phyloP scores from a whole-genome alignment of 2,888 invertebrate species.

The Ptychoptera contaminata region DNA sequence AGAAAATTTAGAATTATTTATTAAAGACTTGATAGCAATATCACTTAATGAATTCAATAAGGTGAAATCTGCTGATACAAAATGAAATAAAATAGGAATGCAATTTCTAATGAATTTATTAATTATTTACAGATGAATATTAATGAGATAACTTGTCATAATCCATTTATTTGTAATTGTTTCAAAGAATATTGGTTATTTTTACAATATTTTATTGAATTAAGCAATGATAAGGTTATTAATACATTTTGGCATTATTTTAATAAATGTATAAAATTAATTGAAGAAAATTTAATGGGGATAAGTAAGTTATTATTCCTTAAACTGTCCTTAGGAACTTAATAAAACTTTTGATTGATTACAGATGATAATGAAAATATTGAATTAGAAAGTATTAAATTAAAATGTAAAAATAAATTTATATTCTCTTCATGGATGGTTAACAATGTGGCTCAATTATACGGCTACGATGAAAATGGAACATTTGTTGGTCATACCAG shows the following conservation, averaged over 20 bases:
- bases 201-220: conserved; percentile 31
- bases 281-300: conserved; percentile 16
- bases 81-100: too few species aligned
- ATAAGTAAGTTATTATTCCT: not conserved
- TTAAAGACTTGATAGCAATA: conserved; percentile 1
- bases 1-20: not conserved
- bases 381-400: not conserved
- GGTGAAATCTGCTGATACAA: not conserved
- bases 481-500: conserved; percentile 18
- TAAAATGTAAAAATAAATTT: conserved; percentile 13
- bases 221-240: conserved; percentile 17
- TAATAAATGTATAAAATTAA: conserved; percentile 22
- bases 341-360: not conserved
- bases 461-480: conserved; percentile 26
- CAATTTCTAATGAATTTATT: conserved; percentile 9
- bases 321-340: not conserved
- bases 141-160: conserved; percentile 29
- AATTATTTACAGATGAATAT: conserved; percentile 22
- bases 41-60: not conserved
- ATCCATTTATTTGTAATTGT: conserved; percentile 41
- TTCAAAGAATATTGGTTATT: conserved; percentile 41
- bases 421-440: conserved; percentile 22
- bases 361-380: conserved; percentile 1
- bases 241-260: conserved; percentile 34
- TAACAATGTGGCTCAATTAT: conserved; percentile 23